Conservation (phyloP, 2,113 vertebrate genomes). For the Prunella himalayana region DNA sequence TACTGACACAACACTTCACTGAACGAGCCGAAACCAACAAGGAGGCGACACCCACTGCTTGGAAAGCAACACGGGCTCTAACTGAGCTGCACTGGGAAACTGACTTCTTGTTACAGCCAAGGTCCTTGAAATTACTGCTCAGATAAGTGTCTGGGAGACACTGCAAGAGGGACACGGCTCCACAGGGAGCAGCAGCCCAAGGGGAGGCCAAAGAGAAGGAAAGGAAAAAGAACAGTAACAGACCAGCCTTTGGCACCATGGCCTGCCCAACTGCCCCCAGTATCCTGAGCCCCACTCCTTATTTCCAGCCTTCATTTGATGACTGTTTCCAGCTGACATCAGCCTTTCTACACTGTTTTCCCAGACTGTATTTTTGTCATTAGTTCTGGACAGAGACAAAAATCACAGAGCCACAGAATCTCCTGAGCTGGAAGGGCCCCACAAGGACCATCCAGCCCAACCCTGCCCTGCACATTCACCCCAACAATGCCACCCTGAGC, state of each 20-base stretch:
- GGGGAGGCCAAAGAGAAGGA: neutral
- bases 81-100: neutral
- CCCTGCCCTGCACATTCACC: neutral
- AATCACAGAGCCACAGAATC: neutral
- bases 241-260: accelerated
- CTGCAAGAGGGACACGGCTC: neutral
- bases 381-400: neutral
- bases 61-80: neutral
- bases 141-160: neutral
- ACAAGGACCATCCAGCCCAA: accelerated
- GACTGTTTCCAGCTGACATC: neutral
- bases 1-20: neutral
- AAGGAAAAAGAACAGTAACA: neutral
- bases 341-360: neutral
- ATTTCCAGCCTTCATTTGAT: neutral
- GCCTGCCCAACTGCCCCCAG: neutral
- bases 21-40: neutral
- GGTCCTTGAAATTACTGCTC: neutral
- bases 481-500: neutral
- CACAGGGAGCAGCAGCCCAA: neutral
- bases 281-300: neutral
- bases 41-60: neutral
- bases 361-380: neutral
- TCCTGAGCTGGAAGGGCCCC: too few species aligned
- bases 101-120: neutral